Conservation (phyloP, 2,113 vertebrate genomes). For the Daboia siamensis region DNA sequence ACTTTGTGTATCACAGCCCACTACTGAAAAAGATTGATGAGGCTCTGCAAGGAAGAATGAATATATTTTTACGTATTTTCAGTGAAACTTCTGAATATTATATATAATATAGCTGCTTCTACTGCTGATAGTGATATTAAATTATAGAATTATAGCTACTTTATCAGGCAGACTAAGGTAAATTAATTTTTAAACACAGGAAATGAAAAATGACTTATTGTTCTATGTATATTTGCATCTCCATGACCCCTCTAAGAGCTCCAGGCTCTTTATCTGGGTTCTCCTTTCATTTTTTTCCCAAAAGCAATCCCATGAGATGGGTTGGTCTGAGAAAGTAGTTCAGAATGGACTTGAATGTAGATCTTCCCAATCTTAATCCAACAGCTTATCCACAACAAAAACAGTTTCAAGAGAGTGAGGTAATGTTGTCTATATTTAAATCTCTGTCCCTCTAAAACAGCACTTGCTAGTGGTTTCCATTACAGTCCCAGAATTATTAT, state of each 20-base stretch:
- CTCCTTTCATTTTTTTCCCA: background rate
- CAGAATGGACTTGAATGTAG: background rate
- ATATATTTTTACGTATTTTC: background rate
- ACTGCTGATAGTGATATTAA: background rate
- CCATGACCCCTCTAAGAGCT: background rate
- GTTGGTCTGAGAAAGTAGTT: background rate
- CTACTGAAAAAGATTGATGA: background rate
- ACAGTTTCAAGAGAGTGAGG: background rate
- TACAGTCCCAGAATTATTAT: background rate
- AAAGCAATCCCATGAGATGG: background rate
- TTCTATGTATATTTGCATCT: background rate
- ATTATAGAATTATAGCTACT: background rate
- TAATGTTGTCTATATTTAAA: background rate
- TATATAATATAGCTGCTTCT: background rate
- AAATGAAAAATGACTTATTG: background rate
- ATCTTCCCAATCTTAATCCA: background rate
- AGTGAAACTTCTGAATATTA: background rate
- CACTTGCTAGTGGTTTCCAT: background rate
- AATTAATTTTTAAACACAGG: background rate
- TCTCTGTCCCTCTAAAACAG: background rate
- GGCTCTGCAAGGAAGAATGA: background rate
- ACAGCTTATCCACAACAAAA: background rate
- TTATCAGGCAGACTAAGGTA: background rate
- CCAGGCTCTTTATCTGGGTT: background rate
- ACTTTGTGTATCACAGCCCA: background rate